Evolutionary conservation across 2,113 vertebrate species (phyloP).

Genomic region (Pseudonaja textilis): DNA sequence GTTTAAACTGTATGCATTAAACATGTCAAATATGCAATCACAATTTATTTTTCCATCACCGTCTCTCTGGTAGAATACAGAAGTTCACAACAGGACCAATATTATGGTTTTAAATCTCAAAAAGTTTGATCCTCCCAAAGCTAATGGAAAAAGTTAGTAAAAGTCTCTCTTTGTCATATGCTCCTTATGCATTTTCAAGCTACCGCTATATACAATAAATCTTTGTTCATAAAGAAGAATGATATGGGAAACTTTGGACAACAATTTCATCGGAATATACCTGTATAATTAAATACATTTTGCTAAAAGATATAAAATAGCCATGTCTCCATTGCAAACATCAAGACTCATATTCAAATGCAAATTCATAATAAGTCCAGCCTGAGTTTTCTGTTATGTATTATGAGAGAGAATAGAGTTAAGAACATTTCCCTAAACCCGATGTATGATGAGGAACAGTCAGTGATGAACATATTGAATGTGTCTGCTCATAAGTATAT

Average conservation of each 20-base stretch:
- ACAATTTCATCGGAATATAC: background rate
- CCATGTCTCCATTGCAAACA: background rate
- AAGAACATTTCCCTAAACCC: background rate
- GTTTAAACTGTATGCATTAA: constrained; percentile 52
- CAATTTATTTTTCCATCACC: constrained; percentile 4
- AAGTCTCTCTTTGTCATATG: background rate
- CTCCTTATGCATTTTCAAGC: background rate
- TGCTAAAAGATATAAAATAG: background rate
- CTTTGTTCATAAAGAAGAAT: background rate
- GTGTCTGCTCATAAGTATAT: background rate
- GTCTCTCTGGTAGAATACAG: background rate
- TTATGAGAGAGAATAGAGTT: background rate
- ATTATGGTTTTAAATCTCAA: background rate
- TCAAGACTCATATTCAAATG: background rate
- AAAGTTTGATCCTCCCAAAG: background rate
- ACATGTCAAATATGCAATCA: constrained; percentile 41
- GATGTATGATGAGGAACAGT: background rate
- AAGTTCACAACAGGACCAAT: background rate
- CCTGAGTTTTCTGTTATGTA: background rate
- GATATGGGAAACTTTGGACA: background rate
- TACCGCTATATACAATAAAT: background rate
- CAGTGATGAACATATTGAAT: background rate
- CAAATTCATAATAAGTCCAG: background rate
- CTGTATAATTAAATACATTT: background rate
- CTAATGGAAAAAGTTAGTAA: background rate